Evolutionary conservation across 2,888 invertebrate genomes (phyloP).

Genomic region (Belgica antarctica): DNA sequence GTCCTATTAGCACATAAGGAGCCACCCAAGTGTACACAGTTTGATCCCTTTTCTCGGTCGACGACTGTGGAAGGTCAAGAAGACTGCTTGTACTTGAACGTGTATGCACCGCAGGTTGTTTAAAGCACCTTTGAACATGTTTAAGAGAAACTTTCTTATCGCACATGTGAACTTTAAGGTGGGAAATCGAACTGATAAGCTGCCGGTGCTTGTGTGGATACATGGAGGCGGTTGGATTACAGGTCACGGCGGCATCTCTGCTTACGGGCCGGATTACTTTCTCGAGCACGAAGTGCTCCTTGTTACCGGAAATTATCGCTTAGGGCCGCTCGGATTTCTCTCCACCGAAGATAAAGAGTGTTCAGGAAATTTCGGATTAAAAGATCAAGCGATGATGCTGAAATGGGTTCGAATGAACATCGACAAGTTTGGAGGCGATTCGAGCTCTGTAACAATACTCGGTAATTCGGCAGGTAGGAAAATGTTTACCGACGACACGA

Average conservation of each 20-base stretch:
- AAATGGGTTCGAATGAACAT: conserved; percentile 45
- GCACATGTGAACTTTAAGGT: neutral
- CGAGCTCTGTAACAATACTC: conserved; percentile 32
- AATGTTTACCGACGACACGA: neutral
- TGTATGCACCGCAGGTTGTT: conserved; percentile 42
- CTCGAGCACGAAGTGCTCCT: conserved; percentile 51
- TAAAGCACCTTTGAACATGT: too few relatives aligned
- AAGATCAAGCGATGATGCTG: conserved; percentile 45
- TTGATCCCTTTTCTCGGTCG: conserved; percentile 17
- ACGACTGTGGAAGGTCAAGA: conserved; percentile 40
- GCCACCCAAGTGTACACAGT: conserved; percentile 32
- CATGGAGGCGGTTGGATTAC: conserved; percentile 54
- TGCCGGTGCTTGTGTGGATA: conserved; percentile 11
- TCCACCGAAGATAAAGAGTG: conserved; percentile 41
- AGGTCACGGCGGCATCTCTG: conserved; percentile 58
- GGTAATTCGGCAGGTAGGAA: conserved; percentile 40
- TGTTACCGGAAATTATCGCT: conserved; percentile 51
- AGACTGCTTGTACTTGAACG: conserved; percentile 45
- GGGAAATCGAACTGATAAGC: neutral
- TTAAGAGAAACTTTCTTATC: too few relatives aligned
- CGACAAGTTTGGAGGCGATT: conserved; percentile 44
- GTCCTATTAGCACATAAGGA: neutral
- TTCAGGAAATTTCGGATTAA: conserved; percentile 45
- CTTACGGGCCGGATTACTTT: conserved; percentile 53
- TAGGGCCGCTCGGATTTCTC: conserved; percentile 49